Evolutionary conservation across 2,797 vertebrate species (phyloP).

Genomic region (Xerus rutilus): DNA sequence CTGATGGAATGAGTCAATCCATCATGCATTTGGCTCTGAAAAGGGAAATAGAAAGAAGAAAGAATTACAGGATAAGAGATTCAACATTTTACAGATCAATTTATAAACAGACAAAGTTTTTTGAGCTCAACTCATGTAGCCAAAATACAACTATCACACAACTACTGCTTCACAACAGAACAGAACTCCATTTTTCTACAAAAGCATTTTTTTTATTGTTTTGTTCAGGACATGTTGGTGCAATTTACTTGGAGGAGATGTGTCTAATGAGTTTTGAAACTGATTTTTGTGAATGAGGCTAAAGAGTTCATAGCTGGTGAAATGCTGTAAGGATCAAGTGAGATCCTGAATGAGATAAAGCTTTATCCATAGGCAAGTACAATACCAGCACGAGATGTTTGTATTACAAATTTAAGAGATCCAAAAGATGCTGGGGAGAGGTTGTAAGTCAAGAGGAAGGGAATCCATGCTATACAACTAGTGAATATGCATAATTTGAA

Average conservation of each 20-base stretch:
- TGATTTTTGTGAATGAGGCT: slow-evolving; percentile 7
- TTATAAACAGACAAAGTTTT: background rate
- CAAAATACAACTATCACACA: background rate
- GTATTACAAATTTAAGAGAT: background rate
- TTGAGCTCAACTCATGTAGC: background rate
- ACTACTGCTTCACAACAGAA: background rate
- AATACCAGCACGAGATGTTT: background rate
- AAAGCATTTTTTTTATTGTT: background rate
- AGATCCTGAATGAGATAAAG: background rate
- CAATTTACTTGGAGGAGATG: background rate
- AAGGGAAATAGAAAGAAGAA: background rate
- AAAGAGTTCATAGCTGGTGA: background rate
- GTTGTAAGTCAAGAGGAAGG: background rate
- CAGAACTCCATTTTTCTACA: background rate
- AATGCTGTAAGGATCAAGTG: background rate
- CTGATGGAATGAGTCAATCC: background rate
- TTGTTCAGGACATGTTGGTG: background rate
- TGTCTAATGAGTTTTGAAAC: background rate
- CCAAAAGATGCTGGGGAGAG: background rate
- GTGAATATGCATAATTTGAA: slow-evolving; percentile 10
- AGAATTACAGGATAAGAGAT: background rate
- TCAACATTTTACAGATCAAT: background rate
- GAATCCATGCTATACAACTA: background rate
- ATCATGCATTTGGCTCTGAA: background rate
- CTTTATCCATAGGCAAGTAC: background rate